Evolutionary conservation across 2,888 invertebrate genomes (phyloP).

Genomic region (Leucophenga maculata): DNA sequence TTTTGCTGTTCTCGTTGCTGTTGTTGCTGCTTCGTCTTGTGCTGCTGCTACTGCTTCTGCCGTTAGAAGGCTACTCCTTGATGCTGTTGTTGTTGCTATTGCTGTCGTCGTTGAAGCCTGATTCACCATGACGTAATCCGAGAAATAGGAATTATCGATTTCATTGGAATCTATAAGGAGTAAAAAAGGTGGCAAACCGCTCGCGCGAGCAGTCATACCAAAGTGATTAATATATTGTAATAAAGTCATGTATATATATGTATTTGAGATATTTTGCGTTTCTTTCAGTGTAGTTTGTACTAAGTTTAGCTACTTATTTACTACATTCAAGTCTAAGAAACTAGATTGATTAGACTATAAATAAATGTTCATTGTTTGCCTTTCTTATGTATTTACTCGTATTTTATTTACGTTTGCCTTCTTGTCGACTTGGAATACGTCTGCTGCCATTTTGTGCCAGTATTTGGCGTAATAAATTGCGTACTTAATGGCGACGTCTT

Average conservation of each 20-base stretch:
- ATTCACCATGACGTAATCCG: constrained; percentile 47
- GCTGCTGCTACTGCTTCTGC: constrained; percentile 28
- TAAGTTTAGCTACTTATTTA: background rate
- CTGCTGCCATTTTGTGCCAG: too few relatives aligned
- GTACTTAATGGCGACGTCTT: too few relatives aligned
- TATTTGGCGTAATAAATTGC: too few relatives aligned
- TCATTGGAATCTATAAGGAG: constrained; percentile 57
- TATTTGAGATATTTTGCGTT: background rate
- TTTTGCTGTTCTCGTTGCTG: constrained; percentile 39
- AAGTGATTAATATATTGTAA: constrained; percentile 49
- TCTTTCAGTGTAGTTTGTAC: background rate
- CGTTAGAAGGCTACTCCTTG: constrained; percentile 30
- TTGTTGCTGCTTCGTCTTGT: constrained; percentile 31
- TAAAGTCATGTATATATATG: constrained; percentile 38
- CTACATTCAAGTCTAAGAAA: constrained; percentile 26
- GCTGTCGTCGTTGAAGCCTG: constrained; percentile 30
- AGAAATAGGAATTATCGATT: constrained; percentile 64
- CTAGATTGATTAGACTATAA: constrained; percentile 52
- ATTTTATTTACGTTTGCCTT: too few relatives aligned
- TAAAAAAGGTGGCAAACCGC: constrained; percentile 10
- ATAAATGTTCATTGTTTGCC: constrained; percentile 36
- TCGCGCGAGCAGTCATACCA: constrained; percentile 29
- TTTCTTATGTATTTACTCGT: background rate
- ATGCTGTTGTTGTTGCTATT: background rate
- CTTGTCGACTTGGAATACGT: too few relatives aligned